A percentile compares a stretch with the other conserved stretches of the same genome.
Evolutionary conservation across 1,140 invertebrate species (phyloP).

Genomic region (Coenobita brevimanus): DNA sequence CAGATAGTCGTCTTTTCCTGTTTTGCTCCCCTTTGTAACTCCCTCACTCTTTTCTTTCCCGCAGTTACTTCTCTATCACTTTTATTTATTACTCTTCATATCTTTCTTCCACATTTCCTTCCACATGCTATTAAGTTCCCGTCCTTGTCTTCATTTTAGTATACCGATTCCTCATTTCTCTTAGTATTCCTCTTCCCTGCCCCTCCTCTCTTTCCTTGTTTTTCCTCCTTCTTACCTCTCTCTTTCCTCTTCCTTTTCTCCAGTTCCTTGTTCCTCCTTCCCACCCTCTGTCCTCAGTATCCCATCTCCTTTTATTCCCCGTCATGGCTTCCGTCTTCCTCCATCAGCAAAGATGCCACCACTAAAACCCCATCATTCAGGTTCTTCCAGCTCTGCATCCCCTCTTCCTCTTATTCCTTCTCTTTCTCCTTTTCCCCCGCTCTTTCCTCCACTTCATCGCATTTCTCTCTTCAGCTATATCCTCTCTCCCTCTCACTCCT

Average conservation of each 20-base stretch:
- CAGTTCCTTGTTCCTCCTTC: too few species aligned
- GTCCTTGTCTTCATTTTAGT: too few species aligned
- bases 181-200: background rate
- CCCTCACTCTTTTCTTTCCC: too few species aligned
- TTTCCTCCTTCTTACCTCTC: background rate
- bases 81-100: background rate
- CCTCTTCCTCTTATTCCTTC: slow-evolving; percentile 16
- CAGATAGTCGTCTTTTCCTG: too few species aligned
- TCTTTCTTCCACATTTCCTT: background rate
- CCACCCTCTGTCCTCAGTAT: background rate
- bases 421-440: background rate
- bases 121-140: too few species aligned
- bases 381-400: slow-evolving; percentile 10
- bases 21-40: too few species aligned
- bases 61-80: too few species aligned
- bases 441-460: background rate
- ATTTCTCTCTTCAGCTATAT: background rate
- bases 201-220: background rate
- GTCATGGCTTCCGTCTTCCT: slow-evolving; percentile 8
- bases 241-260: background rate
- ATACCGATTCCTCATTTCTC: background rate
- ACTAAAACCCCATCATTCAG: too few species aligned
- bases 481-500: background rate
- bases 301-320: background rate
- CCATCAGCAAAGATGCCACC: too few species aligned